Evolutionary conservation across 2,113 vertebrate species (phyloP), one percentile per base, ranked within the genome.

Genomic region (Phainopepla nitens): DNA sequence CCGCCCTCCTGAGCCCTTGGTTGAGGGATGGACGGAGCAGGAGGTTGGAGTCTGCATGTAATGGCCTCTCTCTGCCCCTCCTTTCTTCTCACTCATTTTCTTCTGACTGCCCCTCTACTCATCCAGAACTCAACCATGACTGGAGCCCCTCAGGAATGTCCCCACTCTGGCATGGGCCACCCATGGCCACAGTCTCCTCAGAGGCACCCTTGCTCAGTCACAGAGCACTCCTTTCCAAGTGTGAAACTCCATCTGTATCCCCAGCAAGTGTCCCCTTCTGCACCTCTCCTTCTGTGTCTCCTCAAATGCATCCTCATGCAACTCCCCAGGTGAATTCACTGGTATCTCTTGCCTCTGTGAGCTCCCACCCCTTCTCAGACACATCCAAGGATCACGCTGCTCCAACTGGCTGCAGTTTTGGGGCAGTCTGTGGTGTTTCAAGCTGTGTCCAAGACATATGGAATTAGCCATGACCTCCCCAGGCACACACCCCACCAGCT

Each of bases 1-100:
- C 7, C 2, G 15, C 15, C 9, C 20, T 70, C 29, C 36, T 25
- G 47, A 42, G 8, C n/a, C 31, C 21, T 23, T 27, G 25, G 9
- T 1, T 51, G 61, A 33, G 8, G 0, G 0, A 42, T 21, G 53
- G 53, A 22, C 2, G 2, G 13, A 0, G 3, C 21, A 54, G 49
- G 21, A 73, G 44, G 7, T 14, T 56, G 45, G 45, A 60, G 11
- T 60, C 39, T 70, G 25, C 12, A 22, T 80, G 18, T 9, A 23
- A 62, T 12, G 20, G 3, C 35, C 70, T 65, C 18, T 49, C 33
- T 53, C 44, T 72, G 18, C 24, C 12, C 17, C 21, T 76, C 15
- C 9, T 61, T 53, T 20, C 17, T 78, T 49, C 65, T 76, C 71
- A 70, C 3, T 29, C 3, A 0, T 25, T 88, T 71, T 71, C 29